Base-by-base conservation (phyloP, 1,140 invertebrate species). In the Drosophila simulans region DNA sequence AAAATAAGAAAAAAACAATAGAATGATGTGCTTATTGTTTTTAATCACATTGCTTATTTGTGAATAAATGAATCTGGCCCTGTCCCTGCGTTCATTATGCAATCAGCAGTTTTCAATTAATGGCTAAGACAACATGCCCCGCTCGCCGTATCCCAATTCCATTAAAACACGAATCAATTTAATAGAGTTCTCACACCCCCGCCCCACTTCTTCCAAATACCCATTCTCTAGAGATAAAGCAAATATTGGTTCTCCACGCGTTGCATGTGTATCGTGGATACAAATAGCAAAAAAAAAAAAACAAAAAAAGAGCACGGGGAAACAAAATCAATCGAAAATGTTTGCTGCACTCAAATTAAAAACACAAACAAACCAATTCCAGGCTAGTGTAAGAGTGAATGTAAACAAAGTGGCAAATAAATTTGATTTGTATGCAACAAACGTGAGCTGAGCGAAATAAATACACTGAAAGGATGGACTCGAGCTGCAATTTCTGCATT, bases 361-460 rank as follows among this genome's bases (percentile, higher is more conserved):
- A 84, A 60, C 46, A 69, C 81, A 80, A 80, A 84, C 81, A 73
- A 25, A 40, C 54, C 39, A 42, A 56, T 43, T 35, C 62, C 54
- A 54, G 54, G 40, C 62, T 76, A 59, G 54, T 62, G 68, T 64
- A 58, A 53, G 48, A 82, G 63, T 37, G 43, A 52, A n/a, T 63
- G 83, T 71, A 76, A 86, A 86, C 75, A 86, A 82, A 62, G 70
- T 65, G 57, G 71, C 75, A 82, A 86, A 88, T 88, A 88, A 88
- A 88, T 78, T 86, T 74, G 54, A 75, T 65, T 64, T 53, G 73
- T 51, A 58, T 80, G 71, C 59, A 74, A 58, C 43, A 78, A 58
- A 74, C 59, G 39, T 22, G 25, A 20, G 35, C 17, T 25, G n/a
- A 35, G 31, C 25, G 49, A 73, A 49, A 49, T 34, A 70, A 70